Evolutionary conservation across 2,797 vertebrate species (phyloP), one percentile per base, ranked within the genome.

Genomic region (Pseudochirops corinnae): DNA sequence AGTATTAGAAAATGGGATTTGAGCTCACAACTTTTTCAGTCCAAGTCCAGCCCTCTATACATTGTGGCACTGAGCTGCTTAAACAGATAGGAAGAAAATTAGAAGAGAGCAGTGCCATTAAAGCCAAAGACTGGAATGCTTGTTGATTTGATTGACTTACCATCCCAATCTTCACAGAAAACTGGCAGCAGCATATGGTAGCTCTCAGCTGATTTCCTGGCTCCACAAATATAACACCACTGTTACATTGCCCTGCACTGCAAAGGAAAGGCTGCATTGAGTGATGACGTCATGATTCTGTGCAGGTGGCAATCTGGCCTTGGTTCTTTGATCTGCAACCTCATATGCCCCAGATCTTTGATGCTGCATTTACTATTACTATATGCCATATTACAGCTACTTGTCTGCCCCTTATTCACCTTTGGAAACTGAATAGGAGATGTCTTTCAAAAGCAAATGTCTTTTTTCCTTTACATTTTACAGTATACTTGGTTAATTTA

Each of bases 401-500:
- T 82, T 82, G 67, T 18, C 39, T 46, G n/a, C n/a, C 33, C n/a
- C 14, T 95, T 74, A 62, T 2, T 16, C 29, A 26, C 56, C 55
- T 57, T 93, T 2, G 21, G 52, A 52, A 95, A 91, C 92, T 87
- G 67, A 55, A 74, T 7, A 56, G 46, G 62, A 58, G n/a, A 11
- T 91, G 2, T 46, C 58, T 14, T 95, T 96, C n/a, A 74, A 74
- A 46, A 82, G 91, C 95, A 96, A 46, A 16, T 1, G n/a, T 39
- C 67, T 46, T 82, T 82, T 46, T 21, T 21, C 67, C 18, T 82
- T 46, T 82, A 5, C 24, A 58, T 91, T 92, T 74, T 56, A 21
- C 91, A 55, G 16, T 14, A 62, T 52, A 91, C 3, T 55, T 95
- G n/a, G 93, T 93, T 95, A 91, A 96, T 93, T 56, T 94, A 91